phyloP scores from a whole-genome alignment of 2,888 invertebrate genomes.

The Xylota segnis region DNA sequence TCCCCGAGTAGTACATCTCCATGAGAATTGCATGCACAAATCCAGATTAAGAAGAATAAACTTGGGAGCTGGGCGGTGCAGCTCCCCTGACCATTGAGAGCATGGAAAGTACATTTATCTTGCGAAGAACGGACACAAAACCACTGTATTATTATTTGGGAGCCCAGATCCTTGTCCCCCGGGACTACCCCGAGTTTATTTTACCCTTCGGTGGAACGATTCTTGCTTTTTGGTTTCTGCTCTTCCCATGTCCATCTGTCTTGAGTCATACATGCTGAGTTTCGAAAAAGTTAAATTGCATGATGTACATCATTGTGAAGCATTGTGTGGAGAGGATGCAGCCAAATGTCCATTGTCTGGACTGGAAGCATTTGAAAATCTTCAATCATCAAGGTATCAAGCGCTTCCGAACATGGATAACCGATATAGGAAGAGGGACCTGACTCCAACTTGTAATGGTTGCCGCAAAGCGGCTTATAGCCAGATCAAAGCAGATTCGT shows the following conservation, averaged over 20 bases:
- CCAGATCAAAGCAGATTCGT: constrained; percentile 70
- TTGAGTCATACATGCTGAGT: constrained; percentile 69
- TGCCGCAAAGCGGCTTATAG: constrained; percentile 68
- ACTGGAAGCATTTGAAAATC: constrained; percentile 38
- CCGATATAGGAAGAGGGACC: constrained; percentile 8
- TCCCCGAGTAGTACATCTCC: constrained; percentile 2
- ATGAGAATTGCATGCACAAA: constrained; percentile 21
- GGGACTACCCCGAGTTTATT: constrained; percentile 39
- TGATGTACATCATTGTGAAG: constrained; percentile 68
- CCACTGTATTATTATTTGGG: constrained; percentile 37
- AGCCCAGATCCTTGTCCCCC: constrained; percentile 10
- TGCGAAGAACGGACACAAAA: constrained; percentile 40
- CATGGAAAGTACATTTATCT: constrained; percentile 53
- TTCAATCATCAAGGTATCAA: constrained; percentile 71
- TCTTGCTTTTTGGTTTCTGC: constrained; percentile 57
- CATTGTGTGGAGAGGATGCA: constrained; percentile 46
- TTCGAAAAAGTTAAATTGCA: constrained; percentile 70
- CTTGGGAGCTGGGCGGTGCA: constrained; percentile 29
- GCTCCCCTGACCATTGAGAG: constrained; percentile 32
- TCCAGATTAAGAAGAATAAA: constrained; percentile 43
- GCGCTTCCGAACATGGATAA: constrained; percentile 48
- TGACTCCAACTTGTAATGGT: constrained; percentile 25
- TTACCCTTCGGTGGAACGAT: constrained; percentile 30
- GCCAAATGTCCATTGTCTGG: constrained; percentile 35
- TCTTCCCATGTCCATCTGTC: constrained; percentile 52